Evolutionary conservation across 2,888 invertebrate species (phyloP).

Genomic region (Nemotelus nigrinus): DNA sequence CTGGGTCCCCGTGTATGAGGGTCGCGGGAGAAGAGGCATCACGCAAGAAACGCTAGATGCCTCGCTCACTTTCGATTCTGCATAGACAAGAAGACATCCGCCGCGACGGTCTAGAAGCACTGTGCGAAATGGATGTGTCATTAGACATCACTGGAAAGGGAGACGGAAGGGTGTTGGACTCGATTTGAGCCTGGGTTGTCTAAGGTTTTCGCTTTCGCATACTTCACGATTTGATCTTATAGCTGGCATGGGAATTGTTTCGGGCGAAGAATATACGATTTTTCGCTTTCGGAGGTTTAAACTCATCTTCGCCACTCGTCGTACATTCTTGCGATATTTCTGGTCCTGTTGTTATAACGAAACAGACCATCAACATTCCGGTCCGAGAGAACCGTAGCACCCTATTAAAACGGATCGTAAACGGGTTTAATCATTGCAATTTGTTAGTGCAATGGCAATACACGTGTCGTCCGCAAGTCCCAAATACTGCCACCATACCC

Average conservation of each 20-base stretch:
- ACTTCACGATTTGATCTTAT: constrained; percentile 31
- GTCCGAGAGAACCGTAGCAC: constrained; percentile 6
- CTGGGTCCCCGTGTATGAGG: too few species aligned
- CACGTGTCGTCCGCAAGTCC: not conserved
- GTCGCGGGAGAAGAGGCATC: not conserved
- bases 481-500: not conserved
- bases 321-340: not conserved
- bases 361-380: constrained; percentile 5
- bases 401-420: constrained; percentile 39
- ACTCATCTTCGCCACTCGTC: not conserved
- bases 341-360: not conserved
- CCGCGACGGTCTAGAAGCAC: too few species aligned
- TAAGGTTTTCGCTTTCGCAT: not conserved
- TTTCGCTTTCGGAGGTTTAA: constrained; percentile 2
- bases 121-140: too few species aligned
- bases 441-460: constrained; percentile 31
- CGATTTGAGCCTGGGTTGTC: not conserved
- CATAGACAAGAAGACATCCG: too few species aligned
- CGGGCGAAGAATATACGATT: constrained; percentile 27
- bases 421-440: constrained; percentile 43
- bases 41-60: not conserved
- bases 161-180: not conserved
- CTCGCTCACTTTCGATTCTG: too few species aligned
- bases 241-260: constrained; percentile 31
- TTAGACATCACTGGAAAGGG: too few species aligned